Evolutionary conservation across 2,113 vertebrate species (phyloP).

Genomic region (Labeo catla): DNA sequence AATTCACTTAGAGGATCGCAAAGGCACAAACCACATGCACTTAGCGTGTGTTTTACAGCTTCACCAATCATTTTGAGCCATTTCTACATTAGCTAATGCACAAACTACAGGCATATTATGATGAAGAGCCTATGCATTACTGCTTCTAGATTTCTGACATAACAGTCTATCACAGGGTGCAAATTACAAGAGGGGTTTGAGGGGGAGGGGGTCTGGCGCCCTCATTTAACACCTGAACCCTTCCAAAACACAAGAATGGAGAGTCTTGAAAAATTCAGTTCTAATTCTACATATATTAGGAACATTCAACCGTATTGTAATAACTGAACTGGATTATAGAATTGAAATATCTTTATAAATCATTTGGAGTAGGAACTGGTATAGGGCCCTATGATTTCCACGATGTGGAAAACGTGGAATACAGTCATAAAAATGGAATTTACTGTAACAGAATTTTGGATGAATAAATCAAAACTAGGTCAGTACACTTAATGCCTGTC

Average conservation of each 20-base stretch:
- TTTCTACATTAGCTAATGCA: constrained; percentile 17
- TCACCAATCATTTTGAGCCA: constrained; percentile 30
- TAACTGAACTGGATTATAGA: too few relatives aligned
- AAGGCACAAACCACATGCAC: neutral
- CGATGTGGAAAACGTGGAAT: too few relatives aligned
- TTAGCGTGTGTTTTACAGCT: constrained; percentile 9
- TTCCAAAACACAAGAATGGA: neutral
- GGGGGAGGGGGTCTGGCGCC: neutral
- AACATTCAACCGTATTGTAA: too few relatives aligned
- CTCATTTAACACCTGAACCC: neutral
- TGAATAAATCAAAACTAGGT: too few relatives aligned
- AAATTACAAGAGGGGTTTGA: neutral
- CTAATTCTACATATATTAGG: neutral
- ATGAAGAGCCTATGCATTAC: neutral
- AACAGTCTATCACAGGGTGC: neutral
- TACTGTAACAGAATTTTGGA: too few relatives aligned
- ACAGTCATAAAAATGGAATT: too few relatives aligned
- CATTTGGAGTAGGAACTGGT: too few relatives aligned
- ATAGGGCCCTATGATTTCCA: too few relatives aligned
- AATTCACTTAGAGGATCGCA: neutral
- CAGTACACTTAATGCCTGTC: too few relatives aligned
- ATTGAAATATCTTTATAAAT: too few relatives aligned
- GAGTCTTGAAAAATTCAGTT: neutral
- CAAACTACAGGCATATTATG: constrained; percentile 6
- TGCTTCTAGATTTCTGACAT: neutral